Evolutionary conservation across 2,797 vertebrate species (phyloP), one percentile per base, ranked within the genome.

Genomic region (Cynodonichthys magdalenae): DNA sequence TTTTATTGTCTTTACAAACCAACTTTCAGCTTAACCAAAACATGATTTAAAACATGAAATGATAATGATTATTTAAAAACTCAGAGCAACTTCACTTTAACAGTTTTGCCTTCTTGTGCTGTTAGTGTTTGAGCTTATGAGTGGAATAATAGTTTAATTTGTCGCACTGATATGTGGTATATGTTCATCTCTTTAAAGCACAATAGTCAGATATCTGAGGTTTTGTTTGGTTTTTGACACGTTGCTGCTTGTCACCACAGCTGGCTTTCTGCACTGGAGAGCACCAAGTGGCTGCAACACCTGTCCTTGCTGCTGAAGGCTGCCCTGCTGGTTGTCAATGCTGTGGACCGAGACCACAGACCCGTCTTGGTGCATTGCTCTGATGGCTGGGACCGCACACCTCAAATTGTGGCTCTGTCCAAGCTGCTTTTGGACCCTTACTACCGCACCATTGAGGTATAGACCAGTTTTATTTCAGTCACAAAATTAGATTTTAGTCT

Each of bases 211-310:
- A 48, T 28, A 5, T 20, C 18, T 50, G 24, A 28, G 12, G 36
- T 39, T 12, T 12, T 2, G 11, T 12, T 12, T 12, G 11, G 11
- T 12, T 19, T 61, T 19, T 34, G 9, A 6, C 39, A n/a, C 39
- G 1, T 56, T 59, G 24, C 46, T 62, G 34, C 53, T 6, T 61
- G 45, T 74, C 28, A 75, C 60, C 79, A 31, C 82, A 99, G 97
- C 90, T 99, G 97, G 97, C 92, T 99, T n/a, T 99, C 98, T 63
- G 96, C 97, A 63, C 93, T 99, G 81, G 98, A 99, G 90, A 94
- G 96, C 80, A 99, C 98, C 64, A 98, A 97, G 73, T 99, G 98
- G 98, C 93, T 99, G 79, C 98, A 99, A 88, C 96, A 99, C 81
- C 85, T 99, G 11, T 98, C 98, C 0, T 90, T 98, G 87, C 93